phyloP scores from a whole-genome alignment of 2,888 invertebrate genomes.

The Hyposoter didymator region DNA sequence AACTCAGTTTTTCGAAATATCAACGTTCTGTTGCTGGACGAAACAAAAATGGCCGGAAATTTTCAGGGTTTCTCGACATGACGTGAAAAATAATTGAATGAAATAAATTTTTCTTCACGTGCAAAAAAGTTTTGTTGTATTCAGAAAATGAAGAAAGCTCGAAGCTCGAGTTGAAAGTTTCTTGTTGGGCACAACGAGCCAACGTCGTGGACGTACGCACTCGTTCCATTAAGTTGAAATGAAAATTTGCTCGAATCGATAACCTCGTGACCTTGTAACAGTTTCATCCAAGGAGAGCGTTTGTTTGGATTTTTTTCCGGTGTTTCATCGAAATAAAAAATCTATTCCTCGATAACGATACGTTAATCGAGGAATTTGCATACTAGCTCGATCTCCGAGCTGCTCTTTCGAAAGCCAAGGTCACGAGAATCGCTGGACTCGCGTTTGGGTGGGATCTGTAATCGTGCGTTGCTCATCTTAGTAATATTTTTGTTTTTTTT shows the following conservation, averaged over 20 bases:
- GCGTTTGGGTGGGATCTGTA: background rate
- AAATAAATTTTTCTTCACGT: background rate
- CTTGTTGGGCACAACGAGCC: background rate
- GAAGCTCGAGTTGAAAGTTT: background rate
- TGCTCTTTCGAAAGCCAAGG: slow-evolving; percentile 15
- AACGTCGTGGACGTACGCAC: slow-evolving; percentile 1
- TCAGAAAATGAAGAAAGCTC: background rate
- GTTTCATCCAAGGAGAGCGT: slow-evolving; percentile 17
- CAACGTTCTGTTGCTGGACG: background rate
- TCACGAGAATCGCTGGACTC: background rate
- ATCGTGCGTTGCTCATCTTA: background rate
- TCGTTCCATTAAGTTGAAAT: slow-evolving; percentile 50
- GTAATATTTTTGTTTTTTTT: background rate
- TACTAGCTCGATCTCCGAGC: background rate
- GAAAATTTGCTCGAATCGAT: slow-evolving; percentile 29
- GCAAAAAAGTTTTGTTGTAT: background rate
- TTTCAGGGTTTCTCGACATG: background rate
- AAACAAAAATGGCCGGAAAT: background rate
- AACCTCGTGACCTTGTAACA: slow-evolving; percentile 51
- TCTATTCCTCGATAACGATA: background rate
- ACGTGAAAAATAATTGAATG: no score
- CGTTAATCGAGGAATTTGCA: slow-evolving; percentile 22
- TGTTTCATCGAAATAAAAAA: background rate
- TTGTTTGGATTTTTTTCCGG: background rate
- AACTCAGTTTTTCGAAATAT: no score